Base-by-base conservation (phyloP, 2,797 vertebrate genomes). In the Margarornis squamiger region DNA sequence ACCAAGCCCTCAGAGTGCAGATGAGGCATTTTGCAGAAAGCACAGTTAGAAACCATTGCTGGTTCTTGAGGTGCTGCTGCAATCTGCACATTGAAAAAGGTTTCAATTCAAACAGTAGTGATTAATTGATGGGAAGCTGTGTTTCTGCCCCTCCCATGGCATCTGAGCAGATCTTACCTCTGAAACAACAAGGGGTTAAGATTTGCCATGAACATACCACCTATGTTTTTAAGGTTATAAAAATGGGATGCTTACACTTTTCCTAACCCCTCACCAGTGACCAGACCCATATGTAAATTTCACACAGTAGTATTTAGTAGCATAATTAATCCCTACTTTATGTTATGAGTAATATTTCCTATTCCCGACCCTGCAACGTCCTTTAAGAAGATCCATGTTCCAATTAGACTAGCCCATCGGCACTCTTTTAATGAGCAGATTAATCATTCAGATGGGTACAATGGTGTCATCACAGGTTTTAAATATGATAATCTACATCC, bases 351-450 rank as follows among this genome's bases (percentile, higher is more conserved):
- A 98, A 98, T 98, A 98, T 98, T 98, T 98, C 98, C 98, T 98
- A 98, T 98, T 98, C 98, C 97, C 97, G 97, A 98, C 98, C 98
- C 98, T 98, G 98, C 98, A 98, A 98, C 97, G 98, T 98, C 98
- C 98, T 98, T 98, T 98, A 98, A 98, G 97, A 98, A 98, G 98
- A 98, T 98, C 98, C 98, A 98, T 98, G 98, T 98, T 98, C 98
- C 98, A 98, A 98, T 98, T 98, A 98, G 98, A 98, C 98, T 98
- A 98, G 98, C 98, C 98, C 98, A 98, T 98, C 97, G 98, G 98
- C 98, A 97, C 97, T 98, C 97, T 98, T 98, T 98, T 98, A 98
- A 98, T 98, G 98, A 98, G 98, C 98, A 98, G 97, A 98, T 98
- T 98, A 98, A 98, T 98, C 98, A 98, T 98, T 98, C 97, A 95